phyloP scores from a whole-genome alignment of 2,113 vertebrate genomes.

The Pao palembangensis region DNA sequence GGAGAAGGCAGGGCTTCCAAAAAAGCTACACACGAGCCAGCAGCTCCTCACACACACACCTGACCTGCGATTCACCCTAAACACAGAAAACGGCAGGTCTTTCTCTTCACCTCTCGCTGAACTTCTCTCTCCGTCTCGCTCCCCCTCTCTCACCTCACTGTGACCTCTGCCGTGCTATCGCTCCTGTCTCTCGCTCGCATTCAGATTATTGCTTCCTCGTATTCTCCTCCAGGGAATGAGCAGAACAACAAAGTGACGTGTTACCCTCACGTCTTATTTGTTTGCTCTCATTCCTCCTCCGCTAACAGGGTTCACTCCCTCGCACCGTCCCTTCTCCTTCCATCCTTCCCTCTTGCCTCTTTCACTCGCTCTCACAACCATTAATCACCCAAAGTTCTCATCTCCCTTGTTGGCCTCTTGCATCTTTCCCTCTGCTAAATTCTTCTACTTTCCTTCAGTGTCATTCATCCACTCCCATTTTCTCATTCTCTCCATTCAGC shows the following conservation, averaged over 20 bases:
- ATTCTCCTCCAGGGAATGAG: conserved; percentile 47
- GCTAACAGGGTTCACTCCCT: conserved; percentile 16
- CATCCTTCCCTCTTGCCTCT: too few relatives aligned
- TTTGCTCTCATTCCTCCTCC: conserved; percentile 40
- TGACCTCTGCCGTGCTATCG: conserved; percentile 56
- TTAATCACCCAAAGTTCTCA: background rate
- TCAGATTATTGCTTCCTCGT: conserved; percentile 61
- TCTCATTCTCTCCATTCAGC: background rate
- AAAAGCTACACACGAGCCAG: conserved; percentile 47
- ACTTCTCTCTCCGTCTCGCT: conserved; percentile 61
- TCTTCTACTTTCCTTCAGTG: background rate
- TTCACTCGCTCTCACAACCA: background rate
- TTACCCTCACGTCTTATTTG: conserved; percentile 40
- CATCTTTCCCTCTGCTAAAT: background rate
- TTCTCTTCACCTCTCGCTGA: conserved; percentile 61
- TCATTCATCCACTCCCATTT: too few relatives aligned
- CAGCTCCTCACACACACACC: conserved; percentile 33
- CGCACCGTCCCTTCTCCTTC: background rate
- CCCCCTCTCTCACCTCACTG: conserved; percentile 61
- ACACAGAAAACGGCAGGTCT: conserved; percentile 49
- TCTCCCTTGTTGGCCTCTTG: background rate
- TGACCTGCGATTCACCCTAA: conserved; percentile 40
- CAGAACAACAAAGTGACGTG: conserved; percentile 49
- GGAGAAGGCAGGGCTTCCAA: conserved; percentile 8
- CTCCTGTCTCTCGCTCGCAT: conserved; percentile 48